phyloP scores from a whole-genome alignment of 2,113 vertebrate species.

The Chamaea fasciata region DNA sequence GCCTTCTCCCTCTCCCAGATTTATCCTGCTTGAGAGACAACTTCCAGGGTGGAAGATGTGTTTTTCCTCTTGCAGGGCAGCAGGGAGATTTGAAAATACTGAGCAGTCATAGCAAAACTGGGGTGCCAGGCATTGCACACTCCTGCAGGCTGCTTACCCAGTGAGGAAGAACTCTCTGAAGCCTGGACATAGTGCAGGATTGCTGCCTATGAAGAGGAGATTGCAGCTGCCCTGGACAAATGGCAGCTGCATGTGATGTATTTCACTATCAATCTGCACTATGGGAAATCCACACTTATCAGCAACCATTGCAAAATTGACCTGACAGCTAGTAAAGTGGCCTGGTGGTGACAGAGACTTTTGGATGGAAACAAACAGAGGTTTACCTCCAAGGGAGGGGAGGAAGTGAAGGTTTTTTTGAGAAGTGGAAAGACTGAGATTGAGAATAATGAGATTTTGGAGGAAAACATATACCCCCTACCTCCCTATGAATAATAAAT shows the following conservation, averaged over 20 bases:
- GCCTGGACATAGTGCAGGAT: background rate
- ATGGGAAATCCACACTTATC: background rate
- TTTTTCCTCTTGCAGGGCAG: background rate
- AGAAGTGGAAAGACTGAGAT: background rate
- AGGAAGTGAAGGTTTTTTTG: background rate
- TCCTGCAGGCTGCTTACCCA: background rate
- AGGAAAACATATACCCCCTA: background rate
- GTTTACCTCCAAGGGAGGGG: background rate
- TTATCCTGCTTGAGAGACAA: background rate
- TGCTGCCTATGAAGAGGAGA: rapidly evolving
- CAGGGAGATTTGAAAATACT: background rate
- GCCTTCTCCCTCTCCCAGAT: background rate
- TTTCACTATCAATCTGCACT: background rate
- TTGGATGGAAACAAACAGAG: background rate
- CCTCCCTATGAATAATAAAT: background rate
- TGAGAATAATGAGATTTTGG: background rate
- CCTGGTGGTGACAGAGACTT: background rate
- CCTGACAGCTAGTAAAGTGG: background rate
- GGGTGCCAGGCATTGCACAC: rapidly evolving
- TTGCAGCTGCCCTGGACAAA: background rate
- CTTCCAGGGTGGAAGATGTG: background rate
- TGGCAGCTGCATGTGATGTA: background rate
- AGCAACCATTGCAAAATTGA: background rate
- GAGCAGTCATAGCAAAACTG: background rate
- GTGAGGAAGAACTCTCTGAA: background rate